phyloP scores from a whole-genome alignment of 2,888 invertebrate species.

The Podabrus alpinus region DNA sequence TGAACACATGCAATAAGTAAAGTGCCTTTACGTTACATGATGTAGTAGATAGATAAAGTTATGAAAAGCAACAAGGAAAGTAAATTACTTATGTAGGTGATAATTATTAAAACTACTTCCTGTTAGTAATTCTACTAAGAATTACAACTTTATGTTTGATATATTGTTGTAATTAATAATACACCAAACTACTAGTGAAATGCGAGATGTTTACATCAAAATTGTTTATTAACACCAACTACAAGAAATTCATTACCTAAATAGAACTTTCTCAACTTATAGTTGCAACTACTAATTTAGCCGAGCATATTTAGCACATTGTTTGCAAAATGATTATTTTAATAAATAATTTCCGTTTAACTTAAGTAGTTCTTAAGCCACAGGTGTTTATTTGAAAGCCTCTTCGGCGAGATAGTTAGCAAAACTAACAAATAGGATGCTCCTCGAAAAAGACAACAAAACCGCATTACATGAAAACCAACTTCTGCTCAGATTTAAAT shows the following conservation, averaged over 20 bases:
- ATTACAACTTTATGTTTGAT: conserved; percentile 19
- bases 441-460: not conserved
- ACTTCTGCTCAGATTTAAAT: not conserved
- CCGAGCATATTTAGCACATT: not conserved
- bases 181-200: not conserved
- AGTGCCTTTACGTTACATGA: conserved; percentile 14
- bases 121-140: conserved; percentile 9
- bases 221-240: not conserved
- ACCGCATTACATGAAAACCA: not conserved
- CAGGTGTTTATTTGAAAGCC: not conserved
- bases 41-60: conserved; percentile 8
- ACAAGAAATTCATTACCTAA: not conserved
- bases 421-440: not conserved
- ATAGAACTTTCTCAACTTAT: not conserved
- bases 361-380: not conserved
- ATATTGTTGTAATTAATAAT: conserved; percentile 27
- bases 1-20: conserved; percentile 10
- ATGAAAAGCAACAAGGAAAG: conserved; percentile 3
- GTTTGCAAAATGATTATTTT: not conserved
- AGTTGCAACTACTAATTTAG: not conserved
- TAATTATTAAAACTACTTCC: conserved; percentile 13
- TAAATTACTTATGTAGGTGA: conserved; percentile 7
- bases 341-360: not conserved
- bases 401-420: not conserved
- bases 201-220: not conserved